Evolutionary conservation across 1,140 invertebrate genomes (phyloP).

Genomic region (Coptotermes formosanus): DNA sequence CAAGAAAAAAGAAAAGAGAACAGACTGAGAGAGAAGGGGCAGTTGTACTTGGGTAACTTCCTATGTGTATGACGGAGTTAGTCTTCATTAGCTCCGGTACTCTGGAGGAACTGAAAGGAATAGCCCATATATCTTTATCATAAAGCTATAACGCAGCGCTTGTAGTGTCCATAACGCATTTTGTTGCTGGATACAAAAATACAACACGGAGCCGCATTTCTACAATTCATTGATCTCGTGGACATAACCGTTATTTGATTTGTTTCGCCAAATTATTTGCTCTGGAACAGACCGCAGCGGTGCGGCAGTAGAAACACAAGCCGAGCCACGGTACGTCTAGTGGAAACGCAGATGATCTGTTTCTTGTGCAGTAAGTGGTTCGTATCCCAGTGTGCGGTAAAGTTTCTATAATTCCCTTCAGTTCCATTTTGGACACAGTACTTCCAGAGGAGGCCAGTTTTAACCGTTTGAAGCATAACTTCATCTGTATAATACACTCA

Average conservation of each 20-base stretch:
- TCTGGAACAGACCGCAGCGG: no score
- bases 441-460: no score
- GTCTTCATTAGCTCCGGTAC: background rate
- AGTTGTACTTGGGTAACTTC: background rate
- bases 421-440: no score
- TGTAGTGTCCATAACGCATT: background rate
- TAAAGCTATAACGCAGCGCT: background rate
- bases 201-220: background rate
- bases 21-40: background rate
- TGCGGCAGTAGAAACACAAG: no score
- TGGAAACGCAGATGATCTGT: no score
- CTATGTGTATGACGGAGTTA: slow-evolving; percentile 13
- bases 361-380: no score
- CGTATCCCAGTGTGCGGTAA: no score
- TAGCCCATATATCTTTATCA: background rate
- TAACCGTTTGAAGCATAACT: no score
- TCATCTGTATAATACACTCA: no score
- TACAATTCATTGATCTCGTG: background rate
- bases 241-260: slow-evolving; percentile 8
- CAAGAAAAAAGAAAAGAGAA: background rate
- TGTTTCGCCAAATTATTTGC: background rate
- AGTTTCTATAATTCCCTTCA: no score
- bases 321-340: no score
- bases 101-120: background rate
- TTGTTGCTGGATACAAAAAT: background rate